Evolutionary conservation across 1,140 invertebrate genomes (phyloP).

Genomic region (honey bee (Apis mellifera)): DNA sequence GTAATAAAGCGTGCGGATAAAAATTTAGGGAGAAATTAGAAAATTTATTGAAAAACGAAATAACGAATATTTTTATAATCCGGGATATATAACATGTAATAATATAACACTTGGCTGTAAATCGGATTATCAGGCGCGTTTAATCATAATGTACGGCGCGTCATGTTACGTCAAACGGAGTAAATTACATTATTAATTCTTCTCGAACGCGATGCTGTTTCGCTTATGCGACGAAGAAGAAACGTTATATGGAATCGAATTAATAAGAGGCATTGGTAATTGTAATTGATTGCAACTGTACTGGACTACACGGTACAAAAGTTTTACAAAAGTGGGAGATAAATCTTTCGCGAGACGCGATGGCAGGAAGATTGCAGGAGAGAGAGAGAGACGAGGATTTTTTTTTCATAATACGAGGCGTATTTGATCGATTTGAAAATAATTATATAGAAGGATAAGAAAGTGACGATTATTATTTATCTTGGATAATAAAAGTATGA

Average conservation of each 20-base stretch:
- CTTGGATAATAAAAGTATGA: too few species aligned
- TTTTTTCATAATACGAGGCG: background rate
- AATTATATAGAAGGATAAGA: too few species aligned
- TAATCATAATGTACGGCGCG: constrained; percentile 10
- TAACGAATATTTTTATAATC: constrained; percentile 27
- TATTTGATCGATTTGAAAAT: background rate
- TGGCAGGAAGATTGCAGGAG: background rate
- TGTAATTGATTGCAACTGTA: background rate
- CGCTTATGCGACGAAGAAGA: constrained; percentile 2
- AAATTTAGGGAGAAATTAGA: constrained; percentile 5
- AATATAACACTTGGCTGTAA: constrained; percentile 11
- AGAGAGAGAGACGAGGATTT: background rate
- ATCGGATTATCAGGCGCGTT: constrained; percentile 34
- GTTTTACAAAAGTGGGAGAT: background rate
- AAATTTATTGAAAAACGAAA: constrained; percentile 1
- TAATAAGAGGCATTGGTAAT: background rate
- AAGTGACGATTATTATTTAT: too few species aligned
- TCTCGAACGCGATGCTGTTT: background rate
- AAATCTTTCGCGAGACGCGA: background rate
- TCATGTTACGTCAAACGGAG: constrained; percentile 6
- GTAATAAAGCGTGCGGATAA: accelerated
- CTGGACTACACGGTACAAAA: background rate
- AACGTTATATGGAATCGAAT: background rate
- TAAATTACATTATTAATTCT: constrained; percentile 35
- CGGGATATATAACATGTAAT: constrained; percentile 9